These are phyloP conservation scores for Andricus quercusramuli DNA, from an alignment of 2,888 invertebrate genomes.

Conservation along the genomic window DNA sequence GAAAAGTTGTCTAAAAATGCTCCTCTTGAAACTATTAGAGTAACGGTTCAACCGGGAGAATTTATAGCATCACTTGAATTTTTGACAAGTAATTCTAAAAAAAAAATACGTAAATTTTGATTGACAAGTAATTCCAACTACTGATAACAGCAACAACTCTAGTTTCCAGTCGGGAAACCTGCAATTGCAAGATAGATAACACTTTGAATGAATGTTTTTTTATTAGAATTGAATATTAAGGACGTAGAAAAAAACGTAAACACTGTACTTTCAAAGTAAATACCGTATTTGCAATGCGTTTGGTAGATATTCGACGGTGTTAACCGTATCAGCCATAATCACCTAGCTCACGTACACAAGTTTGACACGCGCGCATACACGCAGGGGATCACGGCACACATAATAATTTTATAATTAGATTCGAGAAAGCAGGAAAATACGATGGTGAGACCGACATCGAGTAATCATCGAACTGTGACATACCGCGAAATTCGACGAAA, in stretches of 20 bases:
- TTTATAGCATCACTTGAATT: background rate
- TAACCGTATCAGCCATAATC: background rate
- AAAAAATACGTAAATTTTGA: background rate
- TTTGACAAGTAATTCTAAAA: background rate
- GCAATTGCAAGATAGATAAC: background rate
- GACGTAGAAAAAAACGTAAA: background rate
- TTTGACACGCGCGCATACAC: conserved; percentile 1
- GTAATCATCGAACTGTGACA: background rate
- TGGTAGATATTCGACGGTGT: background rate
- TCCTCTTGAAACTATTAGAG: background rate
- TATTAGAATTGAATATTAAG: background rate
- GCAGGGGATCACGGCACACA: background rate
- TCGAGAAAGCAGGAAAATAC: background rate
- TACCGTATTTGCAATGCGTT: background rate
- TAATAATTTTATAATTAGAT: background rate
- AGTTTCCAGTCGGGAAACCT: background rate
- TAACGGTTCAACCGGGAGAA: background rate
- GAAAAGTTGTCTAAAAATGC: background rate
- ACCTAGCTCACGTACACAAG: background rate
- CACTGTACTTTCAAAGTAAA: background rate
- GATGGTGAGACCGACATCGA: background rate
- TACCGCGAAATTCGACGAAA: background rate
- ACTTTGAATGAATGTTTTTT: background rate
- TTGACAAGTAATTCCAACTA: background rate
- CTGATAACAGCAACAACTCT: background rate